phyloP scores from a whole-genome alignment of 2,113 vertebrate species.

The Rhagologus leucostigma region DNA sequence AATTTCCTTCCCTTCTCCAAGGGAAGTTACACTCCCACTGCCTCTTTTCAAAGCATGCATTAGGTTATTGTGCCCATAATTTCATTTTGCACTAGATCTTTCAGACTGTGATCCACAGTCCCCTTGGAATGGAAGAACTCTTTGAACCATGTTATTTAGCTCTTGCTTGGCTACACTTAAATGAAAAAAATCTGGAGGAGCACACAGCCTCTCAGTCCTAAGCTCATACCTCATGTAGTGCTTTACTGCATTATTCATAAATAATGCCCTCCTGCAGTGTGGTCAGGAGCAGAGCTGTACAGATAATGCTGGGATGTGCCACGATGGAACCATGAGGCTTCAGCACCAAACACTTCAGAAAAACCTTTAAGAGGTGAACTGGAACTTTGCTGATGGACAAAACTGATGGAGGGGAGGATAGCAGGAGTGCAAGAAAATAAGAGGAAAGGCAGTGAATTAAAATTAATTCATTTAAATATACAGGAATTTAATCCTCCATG shows the following conservation, averaged over 20 bases:
- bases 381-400: background rate
- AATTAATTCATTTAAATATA: background rate
- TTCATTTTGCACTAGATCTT: background rate
- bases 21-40: background rate
- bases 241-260: background rate
- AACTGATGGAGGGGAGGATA: background rate
- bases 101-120: background rate
- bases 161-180: background rate
- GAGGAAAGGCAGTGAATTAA: background rate
- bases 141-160: background rate
- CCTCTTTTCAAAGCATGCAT: background rate
- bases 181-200: background rate
- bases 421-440: background rate
- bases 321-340: accelerated
- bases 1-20: background rate
- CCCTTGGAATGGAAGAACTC: background rate
- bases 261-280: background rate
- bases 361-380: background rate
- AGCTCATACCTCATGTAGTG: background rate
- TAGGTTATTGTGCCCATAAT: background rate
- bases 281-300: background rate
- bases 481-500: background rate
- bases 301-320: background rate
- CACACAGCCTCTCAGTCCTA: background rate
- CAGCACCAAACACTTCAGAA: background rate